Percentiles rank a stretch among this genome's conserved stretches.
Conservation (phyloP, 2,888 invertebrate genomes). For the Lasioglossum villosulum region DNA sequence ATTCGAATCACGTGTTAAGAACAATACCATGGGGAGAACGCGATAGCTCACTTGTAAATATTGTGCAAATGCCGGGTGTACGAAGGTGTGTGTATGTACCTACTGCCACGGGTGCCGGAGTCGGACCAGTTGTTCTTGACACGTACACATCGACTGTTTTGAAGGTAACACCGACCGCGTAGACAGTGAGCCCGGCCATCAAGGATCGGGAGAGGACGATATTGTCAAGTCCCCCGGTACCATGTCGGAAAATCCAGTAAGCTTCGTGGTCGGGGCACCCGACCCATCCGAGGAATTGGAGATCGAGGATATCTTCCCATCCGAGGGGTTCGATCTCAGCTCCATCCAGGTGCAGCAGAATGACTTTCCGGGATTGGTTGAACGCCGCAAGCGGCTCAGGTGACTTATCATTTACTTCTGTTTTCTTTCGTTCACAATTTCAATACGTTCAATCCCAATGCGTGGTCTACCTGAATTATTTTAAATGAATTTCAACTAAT, state of each 20-base stretch:
- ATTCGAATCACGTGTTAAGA: neutral
- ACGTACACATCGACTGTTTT: slow-evolving; percentile 72
- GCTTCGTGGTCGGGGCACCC: slow-evolving; percentile 82
- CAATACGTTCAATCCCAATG: neutral
- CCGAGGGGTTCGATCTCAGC: slow-evolving; percentile 69
- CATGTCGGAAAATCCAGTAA: slow-evolving; percentile 81
- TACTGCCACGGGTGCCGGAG: neutral
- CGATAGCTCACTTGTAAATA: neutral
- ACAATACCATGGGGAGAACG: slow-evolving; percentile 3
- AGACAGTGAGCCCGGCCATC: slow-evolving; percentile 37
- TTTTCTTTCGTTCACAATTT: neutral
- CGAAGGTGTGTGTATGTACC: neutral
- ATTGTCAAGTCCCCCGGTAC: slow-evolving; percentile 14
- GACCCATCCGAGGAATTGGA: slow-evolving; percentile 76
- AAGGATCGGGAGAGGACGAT: slow-evolving; percentile 44
- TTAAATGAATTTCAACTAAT: neutral
- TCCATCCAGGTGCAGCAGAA: slow-evolving; percentile 71
- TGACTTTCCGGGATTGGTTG: slow-evolving; percentile 81
- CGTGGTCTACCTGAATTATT: neutral
- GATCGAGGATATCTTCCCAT: slow-evolving; percentile 81
- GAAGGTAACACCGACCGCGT: slow-evolving; percentile 79
- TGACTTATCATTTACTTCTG: slow-evolving; percentile 67
- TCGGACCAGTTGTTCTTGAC: slow-evolving; percentile 27
- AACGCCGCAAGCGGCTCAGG: slow-evolving; percentile 85
- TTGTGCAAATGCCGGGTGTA: slow-evolving; percentile 6